Base-by-base conservation (phyloP, 2,113 vertebrate species). In the Physeter macrocephalus region DNA sequence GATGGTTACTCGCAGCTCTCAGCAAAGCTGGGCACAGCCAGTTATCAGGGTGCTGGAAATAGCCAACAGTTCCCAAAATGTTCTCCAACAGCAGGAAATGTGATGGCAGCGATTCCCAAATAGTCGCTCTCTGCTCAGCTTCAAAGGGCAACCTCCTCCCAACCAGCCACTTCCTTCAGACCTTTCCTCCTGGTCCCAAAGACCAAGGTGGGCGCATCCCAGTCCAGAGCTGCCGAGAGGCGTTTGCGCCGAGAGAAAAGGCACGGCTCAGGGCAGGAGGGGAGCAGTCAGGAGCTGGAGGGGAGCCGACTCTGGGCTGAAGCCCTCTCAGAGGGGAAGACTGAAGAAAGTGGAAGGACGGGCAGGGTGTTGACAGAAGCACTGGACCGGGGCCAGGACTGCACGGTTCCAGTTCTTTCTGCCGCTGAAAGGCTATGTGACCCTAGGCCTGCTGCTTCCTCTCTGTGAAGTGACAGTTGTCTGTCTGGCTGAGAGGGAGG, bases 1-100 rank as follows among this genome's bases (percentile, higher is more conserved):
- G 1, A 31, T 0, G 1, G 31, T 0, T 1, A 41, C 41, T 59
- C 29, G 8, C 3, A 7, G 17, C 18, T n/a, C 61, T 67, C 85
- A 41, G 23, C 43, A 46, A 41, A 61, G 27, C 41, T 1, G 1
- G 54, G 25, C 59, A 54, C 41, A 6, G 61, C 29, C 5, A 41
- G n/a, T 8, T 10, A 2, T 2, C 15, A 21, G 64, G 27, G 6
- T 14, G 2, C 39, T 80, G 85, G 15, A 10, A n/a, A 52, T 14
- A 80, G 88, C 72, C 61, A 43, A 36, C 27, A 15, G 25, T 46
- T 59, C 61, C 77, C 59, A 69, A 10, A 10, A 8, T 2, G 29
- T 62, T 85, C 29, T 66, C 61, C 49, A 1, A 9, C 27, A 27
- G 89, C 82, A 81, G 94, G 90, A 88, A 84, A 69, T 20, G 15